Base-by-base conservation (phyloP, 2,888 invertebrate genomes). In the Notocelia uddmanniana region DNA sequence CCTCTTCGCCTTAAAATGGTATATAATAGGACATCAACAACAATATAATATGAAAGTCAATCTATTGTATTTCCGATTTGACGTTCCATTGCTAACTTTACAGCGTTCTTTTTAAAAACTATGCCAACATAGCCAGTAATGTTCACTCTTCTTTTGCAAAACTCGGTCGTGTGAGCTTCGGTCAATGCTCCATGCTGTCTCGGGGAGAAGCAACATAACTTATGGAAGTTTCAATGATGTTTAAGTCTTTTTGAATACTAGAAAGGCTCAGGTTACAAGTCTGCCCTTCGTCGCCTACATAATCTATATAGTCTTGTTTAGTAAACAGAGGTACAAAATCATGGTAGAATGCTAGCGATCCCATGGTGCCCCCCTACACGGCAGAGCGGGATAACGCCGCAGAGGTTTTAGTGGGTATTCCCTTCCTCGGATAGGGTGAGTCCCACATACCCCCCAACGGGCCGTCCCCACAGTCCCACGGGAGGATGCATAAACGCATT, bases 281-380 rank as follows among this genome's bases (percentile, higher is more conserved):
- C 31, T 58, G 13, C 19, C 58, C 13, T 58, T 58, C 15, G 58
- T 58, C 58, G 37, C 58, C 58, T 58, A 31, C 5, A 26, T 26
- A 26, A 2, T n/a, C n/a, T n/a, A n/a, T n/a, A n/a, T n/a, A n/a
- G n/a, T n/a, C n/a, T n/a, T n/a, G n/a, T n/a, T n/a, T n/a, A n/a
- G n/a, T n/a, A n/a, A n/a, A n/a, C n/a, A n/a, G n/a, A n/a, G n/a
- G n/a, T n/a, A n/a, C n/a, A n/a, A n/a, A n/a, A n/a, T n/a, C n/a
- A n/a, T n/a, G n/a, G n/a, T n/a, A n/a, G n/a, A n/a, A n/a, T n/a
- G n/a, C n/a, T n/a, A n/a, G n/a, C n/a, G n/a, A n/a, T n/a, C n/a
- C n/a, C n/a, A n/a, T n/a, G n/a, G n/a, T n/a, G n/a, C n/a, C n/a
- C n/a, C n/a, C n/a, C n/a, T n/a, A n/a, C n/a, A n/a, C n/a, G n/a